A percentile compares a stretch with the other conserved stretches of the same genome.
Conservation (phyloP, 2,888 invertebrate species). For the Abrostola triplasia region DNA sequence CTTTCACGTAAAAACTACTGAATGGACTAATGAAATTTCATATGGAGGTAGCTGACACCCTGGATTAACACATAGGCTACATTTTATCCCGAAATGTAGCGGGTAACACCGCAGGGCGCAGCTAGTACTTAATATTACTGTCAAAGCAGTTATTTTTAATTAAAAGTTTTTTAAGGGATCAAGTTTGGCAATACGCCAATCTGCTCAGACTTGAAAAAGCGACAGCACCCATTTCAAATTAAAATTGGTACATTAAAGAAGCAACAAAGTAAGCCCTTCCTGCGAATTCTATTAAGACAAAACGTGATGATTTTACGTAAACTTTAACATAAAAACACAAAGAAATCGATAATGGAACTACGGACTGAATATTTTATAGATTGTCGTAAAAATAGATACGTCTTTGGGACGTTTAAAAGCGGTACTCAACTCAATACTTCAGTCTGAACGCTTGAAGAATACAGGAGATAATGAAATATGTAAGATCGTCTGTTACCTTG, state of each 20-base stretch:
- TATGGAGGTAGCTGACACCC: no score
- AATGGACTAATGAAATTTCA: no score
- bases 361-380: neutral
- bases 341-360: neutral
- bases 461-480: no score
- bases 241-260: neutral
- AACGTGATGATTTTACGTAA: slow-evolving; percentile 2
- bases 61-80: no score
- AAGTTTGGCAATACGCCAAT: neutral
- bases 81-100: no score
- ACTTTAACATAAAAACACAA: neutral
- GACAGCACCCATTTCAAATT: neutral
- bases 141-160: no score
- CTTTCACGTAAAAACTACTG: no score
- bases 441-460: no score
- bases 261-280: neutral
- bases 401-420: neutral
- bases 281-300: slow-evolving; percentile 1
- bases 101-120: no score
- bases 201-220: neutral
- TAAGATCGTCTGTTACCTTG: no score
- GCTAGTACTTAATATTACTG: no score
- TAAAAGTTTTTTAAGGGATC: no score
- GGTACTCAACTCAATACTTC: neutral
- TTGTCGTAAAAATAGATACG: slow-evolving; percentile 2